These are phyloP conservation scores for Actinernus sp. DNA, from an alignment of 92 coral and sea anemone species.

Conservation along the genomic window DNA sequence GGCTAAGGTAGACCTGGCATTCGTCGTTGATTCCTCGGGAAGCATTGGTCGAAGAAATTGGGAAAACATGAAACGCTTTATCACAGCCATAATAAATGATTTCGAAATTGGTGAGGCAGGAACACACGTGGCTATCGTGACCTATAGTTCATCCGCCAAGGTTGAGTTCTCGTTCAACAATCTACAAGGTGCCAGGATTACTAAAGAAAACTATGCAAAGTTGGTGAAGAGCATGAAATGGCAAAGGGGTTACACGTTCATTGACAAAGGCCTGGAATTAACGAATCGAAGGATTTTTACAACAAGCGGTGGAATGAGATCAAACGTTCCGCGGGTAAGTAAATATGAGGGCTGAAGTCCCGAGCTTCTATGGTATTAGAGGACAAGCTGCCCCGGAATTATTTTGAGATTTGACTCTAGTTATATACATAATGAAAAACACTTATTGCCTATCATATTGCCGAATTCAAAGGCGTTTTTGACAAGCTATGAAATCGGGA, in stretches of 20 bases:
- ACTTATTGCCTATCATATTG: too few species aligned
- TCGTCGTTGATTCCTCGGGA: slow-evolving; percentile 73
- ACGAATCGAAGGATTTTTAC: slow-evolving; percentile 46
- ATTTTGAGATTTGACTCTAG: too few species aligned
- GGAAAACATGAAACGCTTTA: slow-evolving; percentile 49
- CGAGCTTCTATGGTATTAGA: too few species aligned
- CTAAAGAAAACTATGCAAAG: slow-evolving; percentile 22
- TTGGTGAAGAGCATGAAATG: slow-evolving; percentile 36
- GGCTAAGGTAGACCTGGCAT: slow-evolving; percentile 56
- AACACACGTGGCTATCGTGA: slow-evolving; percentile 62
- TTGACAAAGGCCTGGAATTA: slow-evolving; percentile 63
- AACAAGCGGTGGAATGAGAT: slow-evolving; percentile 42
- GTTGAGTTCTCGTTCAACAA: slow-evolving; percentile 57
- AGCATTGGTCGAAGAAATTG: slow-evolving; percentile 66
- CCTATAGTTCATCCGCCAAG: slow-evolving; percentile 57
- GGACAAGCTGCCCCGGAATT: too few species aligned
- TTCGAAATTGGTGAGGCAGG: slow-evolving; percentile 53
- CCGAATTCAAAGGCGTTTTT: too few species aligned
- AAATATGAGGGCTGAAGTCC: too few species aligned
- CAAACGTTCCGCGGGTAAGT: slow-evolving; percentile 1
- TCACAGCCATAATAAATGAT: slow-evolving; percentile 25
- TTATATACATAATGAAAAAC: too few species aligned
- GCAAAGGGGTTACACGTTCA: slow-evolving; percentile 63
- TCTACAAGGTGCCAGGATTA: slow-evolving; percentile 18
- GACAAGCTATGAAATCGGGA: too few species aligned